Conservation (phyloP, 53 echinoderm and acorn worm genomes). For the Holothuria leucospilota region DNA sequence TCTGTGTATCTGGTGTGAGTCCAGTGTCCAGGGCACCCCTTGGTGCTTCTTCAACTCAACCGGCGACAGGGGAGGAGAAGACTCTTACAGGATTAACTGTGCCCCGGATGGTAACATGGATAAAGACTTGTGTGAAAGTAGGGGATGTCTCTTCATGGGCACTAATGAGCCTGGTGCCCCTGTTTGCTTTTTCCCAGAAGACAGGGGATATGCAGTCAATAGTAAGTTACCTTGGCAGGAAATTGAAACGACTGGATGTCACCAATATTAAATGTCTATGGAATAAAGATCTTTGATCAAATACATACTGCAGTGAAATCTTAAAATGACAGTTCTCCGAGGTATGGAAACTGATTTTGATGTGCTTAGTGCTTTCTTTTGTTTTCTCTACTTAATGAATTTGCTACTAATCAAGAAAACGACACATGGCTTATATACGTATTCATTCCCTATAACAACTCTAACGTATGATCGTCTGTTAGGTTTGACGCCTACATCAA, state of each 20-base stretch:
- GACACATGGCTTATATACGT: too few species aligned
- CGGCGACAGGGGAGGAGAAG: conserved; percentile 49
- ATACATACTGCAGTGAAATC: too few species aligned
- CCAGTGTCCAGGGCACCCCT: conserved; percentile 44
- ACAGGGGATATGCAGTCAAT: conserved; percentile 62
- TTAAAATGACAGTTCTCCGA: too few species aligned
- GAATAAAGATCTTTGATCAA: too few species aligned
- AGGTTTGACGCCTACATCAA: conserved; percentile 47
- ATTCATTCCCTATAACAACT: too few species aligned
- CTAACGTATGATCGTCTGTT: neutral
- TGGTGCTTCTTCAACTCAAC: conserved; percentile 78
- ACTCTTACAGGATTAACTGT: conserved; percentile 67
- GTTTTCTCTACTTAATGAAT: too few species aligned
- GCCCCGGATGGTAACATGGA: conserved; percentile 68
- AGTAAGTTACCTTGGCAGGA: conserved; percentile 36
- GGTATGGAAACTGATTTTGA: too few species aligned
- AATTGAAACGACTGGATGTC: too few species aligned
- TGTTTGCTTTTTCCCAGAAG: conserved; percentile 73
- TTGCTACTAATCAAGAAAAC: too few species aligned
- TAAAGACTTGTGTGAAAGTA: conserved; percentile 56
- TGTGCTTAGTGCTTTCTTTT: too few species aligned
- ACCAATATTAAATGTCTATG: too few species aligned
- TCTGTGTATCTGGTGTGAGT: conserved; percentile 71
- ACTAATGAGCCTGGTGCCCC: conserved; percentile 50
- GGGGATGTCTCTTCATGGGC: conserved; percentile 68